Base-by-base conservation (phyloP, 2,797 vertebrate genomes). In the Anguilla megastoma region DNA sequence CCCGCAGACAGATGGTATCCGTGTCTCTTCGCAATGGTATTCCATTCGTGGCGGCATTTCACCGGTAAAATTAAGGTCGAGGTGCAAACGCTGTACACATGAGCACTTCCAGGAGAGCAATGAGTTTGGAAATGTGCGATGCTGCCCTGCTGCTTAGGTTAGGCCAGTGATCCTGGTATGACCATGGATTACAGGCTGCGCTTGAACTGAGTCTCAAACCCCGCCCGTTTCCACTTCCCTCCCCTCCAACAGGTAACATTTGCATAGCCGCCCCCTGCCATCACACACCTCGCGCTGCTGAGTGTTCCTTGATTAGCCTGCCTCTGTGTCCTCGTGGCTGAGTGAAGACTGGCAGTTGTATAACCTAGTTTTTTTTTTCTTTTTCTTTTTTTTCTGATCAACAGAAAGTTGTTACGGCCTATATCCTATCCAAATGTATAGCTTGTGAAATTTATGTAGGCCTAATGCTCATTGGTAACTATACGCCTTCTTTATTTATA, bases 1-100 rank as follows among this genome's bases (percentile, higher is more conserved):
- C 93, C 94, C 58, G 94, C 94, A 90, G 88, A 95, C 90, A n/a
- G 95, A 95, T 4, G 96, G 93, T 86, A 95, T 94, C 89, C 95
- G 93, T 90, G 96, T 94, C 90, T 96, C 95, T 91, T 95, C 94
- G 92, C 93, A 95, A 36, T 96, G 94, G 91, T 98, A 98, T 94
- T 98, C 97, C 97, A 98, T 96, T 91, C 97, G 96, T 54, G 97
- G 97, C 92, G 97, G 97, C 97, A 98, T 98, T 54, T 80, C 79
- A 24, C 79, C 87, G 58, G 0, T n/a, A 71, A 24, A 63, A 3
- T 56, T 50, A n/a, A 58, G 33, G 12, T 41, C 58, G 6, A 74
- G 27, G 45, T 58, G 41, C 52, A 27, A 69, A 41, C 45, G 76
- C 69, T 27, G 85, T 36, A 79, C 41, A 82, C 79, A 82, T 50